These are phyloP conservation scores for Platorchestia sp. DNA, from an alignment of 1,140 invertebrate species.

Conservation along the genomic window DNA sequence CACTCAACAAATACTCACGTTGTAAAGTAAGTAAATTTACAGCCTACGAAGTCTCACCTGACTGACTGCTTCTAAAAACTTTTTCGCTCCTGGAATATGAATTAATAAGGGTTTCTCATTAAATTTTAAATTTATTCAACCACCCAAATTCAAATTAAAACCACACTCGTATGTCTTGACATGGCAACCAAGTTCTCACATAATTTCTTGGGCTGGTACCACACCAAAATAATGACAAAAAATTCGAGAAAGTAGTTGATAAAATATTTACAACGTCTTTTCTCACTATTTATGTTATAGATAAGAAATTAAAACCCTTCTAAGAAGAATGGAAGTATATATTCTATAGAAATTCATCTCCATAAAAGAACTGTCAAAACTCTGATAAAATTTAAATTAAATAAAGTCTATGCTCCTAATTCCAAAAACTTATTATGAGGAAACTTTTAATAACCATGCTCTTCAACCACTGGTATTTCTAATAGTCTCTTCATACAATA, in stretches of 20 bases:
- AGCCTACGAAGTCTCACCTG: not conserved
- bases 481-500: slow-evolving; percentile 12
- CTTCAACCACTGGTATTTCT: not conserved
- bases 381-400: not conserved
- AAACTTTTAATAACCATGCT: not conserved
- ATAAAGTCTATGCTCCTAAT: not conserved
- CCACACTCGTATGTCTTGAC: too few relatives aligned
- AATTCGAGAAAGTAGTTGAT: not conserved
- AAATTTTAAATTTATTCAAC: not conserved
- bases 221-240: too few relatives aligned
- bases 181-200: too few relatives aligned
- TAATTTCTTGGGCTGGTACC: too few relatives aligned
- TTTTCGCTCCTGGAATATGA: not conserved
- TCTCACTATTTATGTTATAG: not conserved
- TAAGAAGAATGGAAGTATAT: not conserved
- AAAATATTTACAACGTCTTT: not conserved
- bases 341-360: not conserved
- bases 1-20: not conserved
- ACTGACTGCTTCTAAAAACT: not conserved
- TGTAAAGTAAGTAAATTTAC: not conserved
- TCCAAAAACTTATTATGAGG: not conserved
- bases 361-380: not conserved
- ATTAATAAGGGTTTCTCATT: not conserved
- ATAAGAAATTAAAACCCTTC: not conserved
- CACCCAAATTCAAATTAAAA: not conserved